These are phyloP conservation scores for Ormyrus rosae DNA, from an alignment of 2,888 invertebrate species.

Conservation along the genomic window DNA sequence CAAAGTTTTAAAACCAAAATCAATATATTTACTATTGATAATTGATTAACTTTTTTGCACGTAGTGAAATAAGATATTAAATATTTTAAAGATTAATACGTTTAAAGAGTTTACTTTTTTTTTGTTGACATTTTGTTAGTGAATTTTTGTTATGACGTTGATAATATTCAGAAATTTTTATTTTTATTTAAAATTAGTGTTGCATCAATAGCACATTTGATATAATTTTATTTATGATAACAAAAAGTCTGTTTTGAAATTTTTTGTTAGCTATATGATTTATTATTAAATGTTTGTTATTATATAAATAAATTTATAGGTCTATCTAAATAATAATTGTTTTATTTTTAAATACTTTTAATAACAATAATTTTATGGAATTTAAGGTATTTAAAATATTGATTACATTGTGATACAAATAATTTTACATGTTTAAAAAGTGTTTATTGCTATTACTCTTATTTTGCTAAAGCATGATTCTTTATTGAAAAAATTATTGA, in stretches of 20 bases:
- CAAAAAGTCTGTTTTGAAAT: neutral
- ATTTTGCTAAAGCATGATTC: too few relatives aligned
- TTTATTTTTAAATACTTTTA: neutral
- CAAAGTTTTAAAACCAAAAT: too few relatives aligned
- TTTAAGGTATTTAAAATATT: too few relatives aligned
- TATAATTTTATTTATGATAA: conserved; percentile 8
- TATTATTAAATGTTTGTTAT: conserved; percentile 47
- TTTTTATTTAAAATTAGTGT: conserved; percentile 25
- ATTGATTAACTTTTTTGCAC: neutral
- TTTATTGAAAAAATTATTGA: too few relatives aligned
- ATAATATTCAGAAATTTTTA: neutral
- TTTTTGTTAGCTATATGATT: conserved; percentile 18
- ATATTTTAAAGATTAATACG: too few relatives aligned
- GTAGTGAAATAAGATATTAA: neutral
- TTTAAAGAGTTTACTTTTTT: too few relatives aligned
- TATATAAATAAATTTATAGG: conserved; percentile 20
- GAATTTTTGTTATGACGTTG: too few relatives aligned
- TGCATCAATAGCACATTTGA: neutral
- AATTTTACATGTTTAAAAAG: too few relatives aligned
- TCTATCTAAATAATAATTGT: neutral
- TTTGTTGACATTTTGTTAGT: too few relatives aligned
- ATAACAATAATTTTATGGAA: too few relatives aligned
- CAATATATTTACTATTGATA: conserved; percentile 6
- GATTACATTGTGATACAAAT: too few relatives aligned
- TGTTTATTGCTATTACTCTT: too few relatives aligned